phyloP scores from a whole-genome alignment of 1,140 invertebrate species.

The Cotesia typhae region DNA sequence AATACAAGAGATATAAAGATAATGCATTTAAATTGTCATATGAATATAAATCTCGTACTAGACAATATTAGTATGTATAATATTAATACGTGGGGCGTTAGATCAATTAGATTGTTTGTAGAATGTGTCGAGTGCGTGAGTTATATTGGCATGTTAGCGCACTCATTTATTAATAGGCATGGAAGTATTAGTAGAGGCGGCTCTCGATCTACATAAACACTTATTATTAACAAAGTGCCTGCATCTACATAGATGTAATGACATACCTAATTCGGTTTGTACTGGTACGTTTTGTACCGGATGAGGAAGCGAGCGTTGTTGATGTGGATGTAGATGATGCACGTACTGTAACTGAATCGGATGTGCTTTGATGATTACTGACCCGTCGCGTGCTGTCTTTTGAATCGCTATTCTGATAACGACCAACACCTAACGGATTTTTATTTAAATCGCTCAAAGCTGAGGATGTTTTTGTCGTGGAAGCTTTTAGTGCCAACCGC shows the following conservation, averaged over 20 bases:
- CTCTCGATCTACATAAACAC: no score
- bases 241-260: background rate
- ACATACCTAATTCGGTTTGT: constrained; percentile 34
- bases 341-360: constrained; percentile 6
- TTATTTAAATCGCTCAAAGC: constrained; percentile 1
- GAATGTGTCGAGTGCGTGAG: constrained; percentile 11
- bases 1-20: background rate
- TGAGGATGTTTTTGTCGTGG: constrained; percentile 1
- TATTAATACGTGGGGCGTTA: background rate
- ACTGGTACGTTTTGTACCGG: constrained; percentile 30
- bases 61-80: background rate
- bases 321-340: constrained; percentile 29
- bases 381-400: constrained; percentile 18
- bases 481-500: background rate
- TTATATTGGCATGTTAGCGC: constrained; percentile 20
- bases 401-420: constrained; percentile 19
- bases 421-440: constrained; percentile 3
- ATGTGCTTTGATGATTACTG: constrained; percentile 34
- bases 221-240: background rate
- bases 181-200: background rate
- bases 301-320: constrained; percentile 27
- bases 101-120: constrained; percentile 18
- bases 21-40: background rate
- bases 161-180: constrained; percentile 17
- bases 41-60: constrained; percentile 2